These are phyloP conservation scores for Pogoniulus pusillus DNA, from an alignment of 2,797 vertebrate species.

Conservation along the genomic window DNA sequence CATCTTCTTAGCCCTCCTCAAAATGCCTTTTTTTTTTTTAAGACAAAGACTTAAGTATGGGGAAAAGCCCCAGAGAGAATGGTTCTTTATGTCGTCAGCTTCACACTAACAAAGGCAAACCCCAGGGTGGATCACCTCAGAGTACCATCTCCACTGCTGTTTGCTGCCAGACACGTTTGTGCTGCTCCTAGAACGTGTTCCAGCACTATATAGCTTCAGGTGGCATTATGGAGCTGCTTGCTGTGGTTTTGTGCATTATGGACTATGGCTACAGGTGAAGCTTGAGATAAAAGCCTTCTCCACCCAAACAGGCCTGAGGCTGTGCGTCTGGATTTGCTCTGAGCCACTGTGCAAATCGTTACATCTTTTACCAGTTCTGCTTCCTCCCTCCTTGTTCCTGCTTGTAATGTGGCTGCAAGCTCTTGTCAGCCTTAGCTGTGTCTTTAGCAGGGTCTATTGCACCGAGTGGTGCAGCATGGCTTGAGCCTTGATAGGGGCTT, in stretches of 20 bases:
- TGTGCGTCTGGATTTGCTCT: neutral
- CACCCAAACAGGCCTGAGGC: rapidly evolving
- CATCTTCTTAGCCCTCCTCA: neutral
- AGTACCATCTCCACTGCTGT: rapidly evolving
- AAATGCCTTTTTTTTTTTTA: neutral
- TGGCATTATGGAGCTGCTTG: rapidly evolving
- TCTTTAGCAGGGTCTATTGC: neutral
- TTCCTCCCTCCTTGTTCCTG: neutral
- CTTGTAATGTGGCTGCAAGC: rapidly evolving
- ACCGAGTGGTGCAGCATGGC: neutral
- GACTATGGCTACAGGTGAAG: neutral
- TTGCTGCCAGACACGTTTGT: neutral
- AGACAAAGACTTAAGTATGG: neutral
- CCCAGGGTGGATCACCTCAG: neutral
- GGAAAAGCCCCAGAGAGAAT: neutral
- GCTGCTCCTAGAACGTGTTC: neutral
- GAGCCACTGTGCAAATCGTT: neutral
- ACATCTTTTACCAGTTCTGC: neutral
- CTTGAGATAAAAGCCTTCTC: neutral
- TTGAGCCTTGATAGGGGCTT: neutral
- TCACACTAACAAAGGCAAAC: neutral
- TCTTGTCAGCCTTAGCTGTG: rapidly evolving
- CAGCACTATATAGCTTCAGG: neutral
- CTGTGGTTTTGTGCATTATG: neutral
- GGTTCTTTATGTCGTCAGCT: rapidly evolving